phyloP scores from a whole-genome alignment of 2,797 vertebrate genomes.

The Schizopygopsis malacanthus region DNA sequence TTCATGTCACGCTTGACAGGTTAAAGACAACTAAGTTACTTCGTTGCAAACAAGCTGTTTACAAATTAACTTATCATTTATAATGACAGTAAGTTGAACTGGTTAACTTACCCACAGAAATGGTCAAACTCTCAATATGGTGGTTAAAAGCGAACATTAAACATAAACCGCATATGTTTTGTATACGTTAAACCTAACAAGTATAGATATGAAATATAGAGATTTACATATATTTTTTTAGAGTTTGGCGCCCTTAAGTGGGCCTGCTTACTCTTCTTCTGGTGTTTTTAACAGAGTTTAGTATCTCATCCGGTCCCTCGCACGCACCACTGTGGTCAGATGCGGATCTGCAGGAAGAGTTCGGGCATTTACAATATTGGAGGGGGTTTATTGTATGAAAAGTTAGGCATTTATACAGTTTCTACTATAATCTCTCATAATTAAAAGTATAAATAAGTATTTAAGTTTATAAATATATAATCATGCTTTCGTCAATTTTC shows the following conservation, averaged over 20 bases:
- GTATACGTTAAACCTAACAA: not conserved
- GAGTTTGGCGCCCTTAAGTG: slow-evolving; percentile 35
- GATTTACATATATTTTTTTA: not conserved
- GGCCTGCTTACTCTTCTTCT: not conserved
- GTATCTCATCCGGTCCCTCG: not conserved
- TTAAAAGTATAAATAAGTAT: not conserved
- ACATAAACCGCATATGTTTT: not conserved
- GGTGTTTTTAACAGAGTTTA: not conserved
- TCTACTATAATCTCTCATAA: no score
- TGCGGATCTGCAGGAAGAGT: not conserved
- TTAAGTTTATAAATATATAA: accelerated
- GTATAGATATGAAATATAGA: not conserved
- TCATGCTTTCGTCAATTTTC: accelerated
- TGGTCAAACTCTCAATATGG: not conserved
- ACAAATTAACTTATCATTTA: not conserved
- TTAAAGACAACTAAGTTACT: not conserved
- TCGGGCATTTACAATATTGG: not conserved
- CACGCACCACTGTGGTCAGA: not conserved
- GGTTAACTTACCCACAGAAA: not conserved
- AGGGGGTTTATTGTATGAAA: not conserved
- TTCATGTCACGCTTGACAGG: not conserved
- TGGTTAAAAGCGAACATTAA: not conserved
- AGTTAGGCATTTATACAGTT: not conserved
- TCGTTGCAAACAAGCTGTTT: not conserved
- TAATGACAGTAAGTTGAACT: not conserved